phyloP scores from a whole-genome alignment of 2,797 vertebrate species.

The Sitta carolinensis region DNA sequence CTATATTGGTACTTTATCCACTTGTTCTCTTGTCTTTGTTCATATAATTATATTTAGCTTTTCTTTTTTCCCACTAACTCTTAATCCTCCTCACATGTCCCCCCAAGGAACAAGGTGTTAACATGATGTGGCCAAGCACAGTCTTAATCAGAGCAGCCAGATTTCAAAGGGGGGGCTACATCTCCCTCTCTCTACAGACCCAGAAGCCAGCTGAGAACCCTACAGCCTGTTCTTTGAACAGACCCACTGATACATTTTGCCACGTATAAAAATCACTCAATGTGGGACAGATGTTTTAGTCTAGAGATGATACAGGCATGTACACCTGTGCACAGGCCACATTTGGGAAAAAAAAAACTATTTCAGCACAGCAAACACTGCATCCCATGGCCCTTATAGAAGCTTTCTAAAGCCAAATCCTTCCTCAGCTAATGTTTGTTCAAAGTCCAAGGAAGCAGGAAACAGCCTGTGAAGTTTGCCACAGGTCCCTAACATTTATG shows the following conservation, averaged over 20 bases:
- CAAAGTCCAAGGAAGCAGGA: neutral
- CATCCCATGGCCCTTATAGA: neutral
- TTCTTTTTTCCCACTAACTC: neutral
- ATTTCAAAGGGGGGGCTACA: neutral
- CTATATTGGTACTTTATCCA: neutral
- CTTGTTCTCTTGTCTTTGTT: neutral
- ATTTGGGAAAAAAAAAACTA: neutral
- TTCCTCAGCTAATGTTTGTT: neutral
- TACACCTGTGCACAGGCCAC: neutral
- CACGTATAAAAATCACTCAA: neutral
- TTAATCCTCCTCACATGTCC: neutral
- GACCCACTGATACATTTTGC: neutral
- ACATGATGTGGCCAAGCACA: neutral
- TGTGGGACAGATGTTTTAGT: neutral
- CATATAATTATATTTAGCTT: neutral
- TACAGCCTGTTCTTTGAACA: neutral
- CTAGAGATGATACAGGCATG: neutral
- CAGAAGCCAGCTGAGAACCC: neutral
- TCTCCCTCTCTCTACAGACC: neutral
- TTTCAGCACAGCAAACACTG: neutral
- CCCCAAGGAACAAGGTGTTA: neutral
- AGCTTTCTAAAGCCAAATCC: neutral
- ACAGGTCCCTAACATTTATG: neutral
- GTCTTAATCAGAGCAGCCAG: neutral
- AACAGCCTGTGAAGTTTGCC: neutral